A percentile compares a stretch with the other conserved stretches of the same genome.
These are phyloP conservation scores for Cosmorhoe ocellata DNA, from an alignment of 2,888 invertebrate genomes.

Conservation along the genomic window DNA sequence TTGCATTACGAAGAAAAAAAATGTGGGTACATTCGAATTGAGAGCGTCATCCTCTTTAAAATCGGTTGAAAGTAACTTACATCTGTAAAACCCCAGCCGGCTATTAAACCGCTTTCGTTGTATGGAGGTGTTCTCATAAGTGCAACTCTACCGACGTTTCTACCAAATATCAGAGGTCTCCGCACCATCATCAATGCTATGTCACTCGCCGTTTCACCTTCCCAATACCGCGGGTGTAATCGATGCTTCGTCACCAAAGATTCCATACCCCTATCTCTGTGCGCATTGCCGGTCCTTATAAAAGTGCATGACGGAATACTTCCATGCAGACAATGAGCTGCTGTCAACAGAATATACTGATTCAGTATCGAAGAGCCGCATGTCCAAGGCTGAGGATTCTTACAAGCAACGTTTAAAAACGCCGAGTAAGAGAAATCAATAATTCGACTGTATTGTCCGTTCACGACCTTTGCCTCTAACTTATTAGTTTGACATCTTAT, in stretches of 20 bases:
- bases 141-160: constrained; percentile 5
- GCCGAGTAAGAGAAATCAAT: not conserved
- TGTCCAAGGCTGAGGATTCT: constrained; percentile 14
- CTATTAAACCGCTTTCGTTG: constrained; percentile 5
- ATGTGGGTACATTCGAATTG: too few relatives aligned
- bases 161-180: not conserved
- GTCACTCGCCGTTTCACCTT: not conserved
- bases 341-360: constrained; percentile 39
- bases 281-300: too few relatives aligned
- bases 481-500: not conserved
- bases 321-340: too few relatives aligned
- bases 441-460: not conserved
- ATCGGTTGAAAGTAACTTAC: constrained; percentile 14
- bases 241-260: not conserved
- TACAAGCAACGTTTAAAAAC: not conserved
- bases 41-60: too few relatives aligned
- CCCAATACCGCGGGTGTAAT: not conserved
- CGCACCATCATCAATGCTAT: not conserved
- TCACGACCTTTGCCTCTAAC: not conserved
- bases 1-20: too few relatives aligned
- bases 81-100: constrained; percentile 22
- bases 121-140: constrained; percentile 13
- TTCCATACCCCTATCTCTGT: too few relatives aligned
- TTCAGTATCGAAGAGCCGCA: constrained; percentile 52
- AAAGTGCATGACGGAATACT: too few relatives aligned